A percentile compares a stretch with the other conserved stretches of the same genome.
phyloP scores from a whole-genome alignment of 2,797 vertebrate genomes.

The Poecile montanus region DNA sequence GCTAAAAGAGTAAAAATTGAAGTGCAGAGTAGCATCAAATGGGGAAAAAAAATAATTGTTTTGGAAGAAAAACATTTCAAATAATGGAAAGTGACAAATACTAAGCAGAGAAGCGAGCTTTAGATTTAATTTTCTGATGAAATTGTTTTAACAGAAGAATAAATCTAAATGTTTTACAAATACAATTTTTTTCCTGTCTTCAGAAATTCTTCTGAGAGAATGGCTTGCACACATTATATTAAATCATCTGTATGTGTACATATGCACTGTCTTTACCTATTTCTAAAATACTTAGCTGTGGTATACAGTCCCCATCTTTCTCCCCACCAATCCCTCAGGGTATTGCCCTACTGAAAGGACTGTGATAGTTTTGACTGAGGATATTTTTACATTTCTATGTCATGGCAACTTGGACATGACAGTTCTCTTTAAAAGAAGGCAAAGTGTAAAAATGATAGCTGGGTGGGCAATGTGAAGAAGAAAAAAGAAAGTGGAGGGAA shows the following conservation, averaged over 20 bases:
- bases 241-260: neutral
- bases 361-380: neutral
- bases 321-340: neutral
- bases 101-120: neutral
- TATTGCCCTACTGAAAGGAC: neutral
- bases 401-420: neutral
- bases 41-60: neutral
- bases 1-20: neutral
- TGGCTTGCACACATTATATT: rapidly evolving
- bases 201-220: neutral
- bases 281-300: neutral
- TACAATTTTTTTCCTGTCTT: neutral
- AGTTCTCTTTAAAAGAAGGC: neutral
- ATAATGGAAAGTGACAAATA: neutral
- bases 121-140: neutral
- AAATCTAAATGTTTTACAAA: neutral
- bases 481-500: neutral
- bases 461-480: neutral
- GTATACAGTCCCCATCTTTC: neutral
- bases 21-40: neutral
- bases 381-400: neutral
- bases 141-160: neutral
- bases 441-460: neutral
- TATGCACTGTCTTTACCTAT: neutral
- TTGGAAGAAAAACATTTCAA: neutral